phyloP scores from a whole-genome alignment of 2,888 invertebrate genomes.

The Orthosia cruda region DNA sequence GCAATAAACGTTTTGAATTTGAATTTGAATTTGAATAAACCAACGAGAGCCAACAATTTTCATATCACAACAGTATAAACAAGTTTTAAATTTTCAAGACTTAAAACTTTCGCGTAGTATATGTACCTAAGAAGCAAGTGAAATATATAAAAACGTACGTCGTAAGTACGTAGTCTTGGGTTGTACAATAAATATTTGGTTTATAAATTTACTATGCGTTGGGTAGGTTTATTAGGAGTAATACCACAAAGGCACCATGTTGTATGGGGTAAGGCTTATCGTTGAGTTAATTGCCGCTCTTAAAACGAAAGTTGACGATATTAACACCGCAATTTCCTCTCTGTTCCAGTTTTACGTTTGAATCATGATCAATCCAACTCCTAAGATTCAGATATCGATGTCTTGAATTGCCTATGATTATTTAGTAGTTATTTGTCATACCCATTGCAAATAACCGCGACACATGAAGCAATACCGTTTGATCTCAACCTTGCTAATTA shows the following conservation, averaged over 20 bases:
- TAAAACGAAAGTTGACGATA: background rate
- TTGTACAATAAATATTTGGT: background rate
- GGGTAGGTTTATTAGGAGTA: too few relatives aligned
- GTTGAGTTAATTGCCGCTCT: too few relatives aligned
- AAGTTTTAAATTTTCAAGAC: conserved; percentile 11
- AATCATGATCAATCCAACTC: too few relatives aligned
- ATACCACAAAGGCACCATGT: background rate
- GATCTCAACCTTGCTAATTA: conserved; percentile 28
- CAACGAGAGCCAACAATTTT: conserved; percentile 3
- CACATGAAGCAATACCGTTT: background rate
- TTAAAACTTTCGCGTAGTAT: background rate
- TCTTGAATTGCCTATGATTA: background rate
- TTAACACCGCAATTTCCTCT: background rate
- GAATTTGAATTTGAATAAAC: too few relatives aligned
- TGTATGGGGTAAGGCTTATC: background rate
- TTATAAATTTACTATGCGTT: background rate
- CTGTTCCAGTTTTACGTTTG: background rate
- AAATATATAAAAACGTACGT: background rate
- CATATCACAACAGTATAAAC: conserved; percentile 10
- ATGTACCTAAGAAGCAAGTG: background rate
- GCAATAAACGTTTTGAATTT: too few relatives aligned
- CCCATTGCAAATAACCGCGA: background rate
- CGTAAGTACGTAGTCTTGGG: too few relatives aligned
- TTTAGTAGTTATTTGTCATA: background rate
- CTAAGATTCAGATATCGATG: background rate